These are phyloP conservation scores for Oryzias melastigma DNA, from an alignment of 2,113 vertebrate genomes.

Conservation along the genomic window DNA sequence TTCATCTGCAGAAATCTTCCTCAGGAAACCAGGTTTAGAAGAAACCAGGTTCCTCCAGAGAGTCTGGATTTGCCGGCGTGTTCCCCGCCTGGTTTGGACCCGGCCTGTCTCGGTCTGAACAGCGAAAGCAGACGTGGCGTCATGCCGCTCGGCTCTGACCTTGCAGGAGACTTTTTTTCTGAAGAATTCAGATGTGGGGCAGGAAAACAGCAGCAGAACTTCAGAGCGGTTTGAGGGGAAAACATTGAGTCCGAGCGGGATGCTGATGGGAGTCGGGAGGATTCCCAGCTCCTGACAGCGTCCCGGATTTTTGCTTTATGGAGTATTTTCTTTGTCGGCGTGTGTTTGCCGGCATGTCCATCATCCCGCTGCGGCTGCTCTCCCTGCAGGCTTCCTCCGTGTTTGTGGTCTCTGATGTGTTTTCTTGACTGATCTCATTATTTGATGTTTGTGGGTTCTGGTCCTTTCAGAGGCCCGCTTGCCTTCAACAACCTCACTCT, in stretches of 20 bases:
- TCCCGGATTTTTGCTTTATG: neutral
- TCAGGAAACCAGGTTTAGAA: too few relatives aligned
- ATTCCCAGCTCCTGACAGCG: conserved; percentile 5
- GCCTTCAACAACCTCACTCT: conserved; percentile 16
- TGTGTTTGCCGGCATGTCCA: conserved; percentile 10
- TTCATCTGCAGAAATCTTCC: too few relatives aligned
- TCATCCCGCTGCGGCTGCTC: neutral
- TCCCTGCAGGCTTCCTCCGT: conserved; percentile 23
- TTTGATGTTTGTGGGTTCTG: conserved; percentile 25
- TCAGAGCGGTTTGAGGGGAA: conserved; percentile 42
- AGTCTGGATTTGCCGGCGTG: too few relatives aligned
- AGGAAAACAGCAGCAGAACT: conserved; percentile 10
- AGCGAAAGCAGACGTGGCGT: too few relatives aligned
- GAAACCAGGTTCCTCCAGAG: too few relatives aligned
- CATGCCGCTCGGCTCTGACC: too few relatives aligned
- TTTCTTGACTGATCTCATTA: conserved; percentile 44
- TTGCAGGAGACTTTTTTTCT: too few relatives aligned
- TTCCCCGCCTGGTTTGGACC: too few relatives aligned
- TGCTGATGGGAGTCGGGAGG: conserved; percentile 36
- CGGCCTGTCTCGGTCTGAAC: too few relatives aligned
- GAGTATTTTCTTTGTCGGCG: conserved; percentile 20
- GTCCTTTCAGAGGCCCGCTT: conserved; percentile 21
- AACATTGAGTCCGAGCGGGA: conserved; percentile 46
- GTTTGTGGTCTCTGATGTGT: conserved; percentile 10
- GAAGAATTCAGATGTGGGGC: neutral